phyloP scores from a whole-genome alignment of 2,888 invertebrate species.

The Drosophila putrida region DNA sequence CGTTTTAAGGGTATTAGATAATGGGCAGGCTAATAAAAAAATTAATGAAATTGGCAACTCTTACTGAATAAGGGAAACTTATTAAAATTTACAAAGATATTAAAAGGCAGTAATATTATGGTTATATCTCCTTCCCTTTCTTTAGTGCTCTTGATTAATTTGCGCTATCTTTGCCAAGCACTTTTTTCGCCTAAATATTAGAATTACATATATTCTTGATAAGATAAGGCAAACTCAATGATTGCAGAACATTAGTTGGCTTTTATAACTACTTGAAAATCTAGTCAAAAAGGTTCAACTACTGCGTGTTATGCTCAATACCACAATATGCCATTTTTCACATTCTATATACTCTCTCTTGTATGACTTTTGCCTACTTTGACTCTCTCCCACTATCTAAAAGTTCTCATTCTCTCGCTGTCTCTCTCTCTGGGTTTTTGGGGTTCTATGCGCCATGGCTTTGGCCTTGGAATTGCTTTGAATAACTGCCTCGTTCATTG shows the following conservation, averaged over 20 bases:
- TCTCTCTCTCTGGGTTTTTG: slow-evolving; percentile 42
- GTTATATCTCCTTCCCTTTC: neutral
- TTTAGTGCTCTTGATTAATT: slow-evolving; percentile 2
- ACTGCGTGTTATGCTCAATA: neutral
- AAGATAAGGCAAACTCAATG: slow-evolving; percentile 24
- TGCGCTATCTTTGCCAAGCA: neutral
- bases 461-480: slow-evolving; percentile 83
- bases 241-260: slow-evolving; percentile 7
- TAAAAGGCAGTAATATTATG: neutral
- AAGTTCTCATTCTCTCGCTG: neutral
- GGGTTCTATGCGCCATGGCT: slow-evolving; percentile 72
- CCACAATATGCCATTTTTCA: neutral
- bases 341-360: slow-evolving; percentile 5
- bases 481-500: slow-evolving; percentile 73
- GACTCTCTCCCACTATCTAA: slow-evolving; percentile 1
- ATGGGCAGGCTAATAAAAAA: neutral
- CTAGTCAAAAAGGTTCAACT: slow-evolving; percentile 3
- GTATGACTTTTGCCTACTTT: slow-evolving; percentile 1
- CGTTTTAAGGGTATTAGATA: neutral
- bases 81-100: too few species aligned
- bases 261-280: slow-evolving; percentile 14
- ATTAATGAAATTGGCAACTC: neutral
- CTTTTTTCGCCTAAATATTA: slow-evolving; percentile 1
- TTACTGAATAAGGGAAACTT: too few species aligned
- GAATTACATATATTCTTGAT: slow-evolving; percentile 16